These are phyloP conservation scores for Eleutherodactylus coqui DNA, from an alignment of 2,797 vertebrate species.

Conservation along the genomic window DNA sequence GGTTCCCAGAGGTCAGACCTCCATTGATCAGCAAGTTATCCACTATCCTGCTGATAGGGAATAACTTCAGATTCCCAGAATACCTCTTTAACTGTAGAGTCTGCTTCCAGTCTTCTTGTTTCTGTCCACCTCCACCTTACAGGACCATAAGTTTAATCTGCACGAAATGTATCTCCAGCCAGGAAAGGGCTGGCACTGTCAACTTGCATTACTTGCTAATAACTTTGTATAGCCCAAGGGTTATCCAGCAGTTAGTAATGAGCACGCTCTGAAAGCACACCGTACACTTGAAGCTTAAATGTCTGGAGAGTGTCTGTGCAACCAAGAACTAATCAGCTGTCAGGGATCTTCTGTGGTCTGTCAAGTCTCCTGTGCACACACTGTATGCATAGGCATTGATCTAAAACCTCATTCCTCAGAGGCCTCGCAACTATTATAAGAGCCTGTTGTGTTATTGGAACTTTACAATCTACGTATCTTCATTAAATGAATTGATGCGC, in stretches of 20 bases:
- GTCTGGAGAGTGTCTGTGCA: constrained; percentile 6
- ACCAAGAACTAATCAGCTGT: constrained; percentile 41
- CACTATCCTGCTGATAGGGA: too few relatives aligned
- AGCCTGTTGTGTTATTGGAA: neutral
- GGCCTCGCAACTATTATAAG: neutral
- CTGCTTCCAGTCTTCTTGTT: neutral
- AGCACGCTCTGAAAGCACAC: neutral
- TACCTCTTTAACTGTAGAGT: too few relatives aligned
- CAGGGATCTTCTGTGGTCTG: neutral
- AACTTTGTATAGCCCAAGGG: constrained; percentile 1
- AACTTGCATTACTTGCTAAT: neutral
- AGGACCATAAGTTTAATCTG: neutral
- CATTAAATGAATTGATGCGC: neutral
- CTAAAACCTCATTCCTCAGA: neutral
- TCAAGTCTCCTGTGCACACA: neutral
- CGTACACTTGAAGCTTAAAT: neutral
- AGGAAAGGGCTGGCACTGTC: constrained; percentile 8
- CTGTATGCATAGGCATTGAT: constrained; percentile 25
- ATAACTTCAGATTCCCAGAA: too few relatives aligned
- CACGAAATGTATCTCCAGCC: neutral
- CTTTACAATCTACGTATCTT: constrained; percentile 3
- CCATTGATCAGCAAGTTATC: too few relatives aligned
- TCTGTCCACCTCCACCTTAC: neutral
- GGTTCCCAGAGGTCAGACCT: too few relatives aligned
- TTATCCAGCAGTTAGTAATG: constrained; percentile 29